phyloP scores from a whole-genome alignment of 2,888 invertebrate species.

The Chorisops tibialis region DNA sequence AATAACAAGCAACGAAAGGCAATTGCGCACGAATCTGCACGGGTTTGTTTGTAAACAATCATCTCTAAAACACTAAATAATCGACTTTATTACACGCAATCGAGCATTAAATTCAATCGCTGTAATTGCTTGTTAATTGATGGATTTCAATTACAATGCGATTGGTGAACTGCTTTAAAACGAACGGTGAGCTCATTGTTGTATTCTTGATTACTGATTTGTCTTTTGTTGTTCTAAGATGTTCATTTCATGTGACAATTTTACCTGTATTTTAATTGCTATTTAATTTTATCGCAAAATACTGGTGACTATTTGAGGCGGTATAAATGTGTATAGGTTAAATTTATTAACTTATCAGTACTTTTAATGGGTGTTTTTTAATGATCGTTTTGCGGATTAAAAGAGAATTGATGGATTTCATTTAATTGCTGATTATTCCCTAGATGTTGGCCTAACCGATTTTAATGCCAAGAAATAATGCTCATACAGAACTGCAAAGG shows the following conservation, averaged over 20 bases:
- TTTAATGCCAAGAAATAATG: too few relatives aligned
- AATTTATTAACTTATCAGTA: conserved; percentile 9
- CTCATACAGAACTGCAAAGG: too few relatives aligned
- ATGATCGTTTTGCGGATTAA: too few relatives aligned
- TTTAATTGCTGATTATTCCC: too few relatives aligned
- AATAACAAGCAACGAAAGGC: too few relatives aligned
- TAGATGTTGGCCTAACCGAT: too few relatives aligned
- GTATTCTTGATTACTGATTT: neutral
- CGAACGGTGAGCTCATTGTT: too few relatives aligned
- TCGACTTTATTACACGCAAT: conserved; percentile 2
- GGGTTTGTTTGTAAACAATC: conserved; percentile 1
- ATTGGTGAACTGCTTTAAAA: too few relatives aligned
- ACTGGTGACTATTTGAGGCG: neutral
- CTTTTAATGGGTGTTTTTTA: conserved; percentile 11
- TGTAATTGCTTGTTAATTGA: conserved; percentile 30
- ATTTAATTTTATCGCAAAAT: conserved; percentile 2
- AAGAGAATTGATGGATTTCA: too few relatives aligned
- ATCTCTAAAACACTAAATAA: conserved; percentile 2
- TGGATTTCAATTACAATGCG: conserved; percentile 22
- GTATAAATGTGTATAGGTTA: neutral
- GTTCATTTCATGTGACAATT: neutral
- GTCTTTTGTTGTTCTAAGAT: neutral
- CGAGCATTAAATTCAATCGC: conserved; percentile 15
- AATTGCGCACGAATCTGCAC: too few relatives aligned
- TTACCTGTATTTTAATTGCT: neutral